Percentiles rank a stretch among this genome's conserved stretches.
Evolutionary conservation across 2,888 invertebrate species (phyloP).

Genomic region (Diaphora mendica): DNA sequence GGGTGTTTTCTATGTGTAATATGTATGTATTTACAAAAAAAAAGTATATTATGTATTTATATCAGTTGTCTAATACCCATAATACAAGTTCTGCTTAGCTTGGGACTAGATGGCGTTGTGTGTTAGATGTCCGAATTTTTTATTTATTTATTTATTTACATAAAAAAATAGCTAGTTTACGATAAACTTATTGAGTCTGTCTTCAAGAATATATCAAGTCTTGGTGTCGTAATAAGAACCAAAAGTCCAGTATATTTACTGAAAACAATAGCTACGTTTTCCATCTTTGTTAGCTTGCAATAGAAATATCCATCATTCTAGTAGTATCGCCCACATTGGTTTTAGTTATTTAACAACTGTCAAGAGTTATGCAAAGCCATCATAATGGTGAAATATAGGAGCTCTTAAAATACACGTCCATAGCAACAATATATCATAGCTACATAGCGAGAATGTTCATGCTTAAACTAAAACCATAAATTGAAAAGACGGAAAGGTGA

Average conservation of each 20-base stretch:
- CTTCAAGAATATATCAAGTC: neutral
- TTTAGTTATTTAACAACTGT: slow-evolving; percentile 64
- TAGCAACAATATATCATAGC: slow-evolving; percentile 1
- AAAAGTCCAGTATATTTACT: slow-evolving; percentile 17
- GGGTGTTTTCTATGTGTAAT: too few species aligned
- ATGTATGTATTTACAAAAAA: too few species aligned
- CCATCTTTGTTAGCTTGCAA: slow-evolving; percentile 48
- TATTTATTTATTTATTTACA: too few species aligned
- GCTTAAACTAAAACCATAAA: neutral
- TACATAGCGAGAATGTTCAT: neutral
- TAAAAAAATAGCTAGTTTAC: neutral
- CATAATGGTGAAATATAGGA: slow-evolving; percentile 30
- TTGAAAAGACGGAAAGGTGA: neutral
- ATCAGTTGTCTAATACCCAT: too few species aligned
- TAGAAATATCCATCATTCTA: slow-evolving; percentile 62
- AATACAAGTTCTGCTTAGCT: too few species aligned
- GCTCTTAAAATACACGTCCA: slow-evolving; percentile 8
- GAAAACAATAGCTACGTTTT: slow-evolving; percentile 43
- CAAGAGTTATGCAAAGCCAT: slow-evolving; percentile 44
- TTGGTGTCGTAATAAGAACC: neutral
- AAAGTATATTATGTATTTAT: too few species aligned
- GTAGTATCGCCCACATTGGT: slow-evolving; percentile 62
- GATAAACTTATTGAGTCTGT: neutral
- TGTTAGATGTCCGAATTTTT: too few species aligned
- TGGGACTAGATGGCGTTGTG: too few species aligned